Base-by-base conservation (phyloP, 1,140 invertebrate genomes). In the Metaphire vulgaris region DNA sequence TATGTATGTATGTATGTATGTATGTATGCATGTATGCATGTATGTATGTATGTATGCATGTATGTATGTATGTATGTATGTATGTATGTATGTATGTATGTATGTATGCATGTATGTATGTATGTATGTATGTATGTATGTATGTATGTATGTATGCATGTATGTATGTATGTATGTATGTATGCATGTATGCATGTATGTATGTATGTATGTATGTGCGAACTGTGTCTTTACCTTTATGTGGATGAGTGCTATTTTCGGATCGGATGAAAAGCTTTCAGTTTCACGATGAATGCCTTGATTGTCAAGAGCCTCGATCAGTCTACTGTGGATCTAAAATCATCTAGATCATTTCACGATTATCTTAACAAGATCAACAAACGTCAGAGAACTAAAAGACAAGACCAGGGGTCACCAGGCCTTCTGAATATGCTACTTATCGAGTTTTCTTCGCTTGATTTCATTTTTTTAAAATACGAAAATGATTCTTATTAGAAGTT, bases 251-350 rank as follows among this genome's bases (percentile, higher is more conserved):
- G 83, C 85, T 94, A 95, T 21, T 90, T 89, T 29, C 95, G 89
- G 91, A 87, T 98, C 96, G 41, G 92, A 94, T 0, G 94, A 93
- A 81, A 99, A 95, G 82, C 95, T 96, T 82, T 96, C 94, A 0
- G 95, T 93, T 0, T 92, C 91, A 0, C 98, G 92, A 79, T 92
- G 89, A 82, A 97, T 91, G n/a, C 86, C 82, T 77, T 91, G 89
- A 66, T 88, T 87, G 81, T 98, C 95, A 77, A 99, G 86, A 85
- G 96, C 91, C 15, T 93, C 92, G 30, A 97, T 91, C 78, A 99
- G 89, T 78, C 92, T 91, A 84, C 96, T 96, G 84, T 97, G 95
- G 29, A 95, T 94, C 92, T 90, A 82, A n/a, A n/a, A n/a, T n/a
- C n/a, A n/a, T n/a, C n/a, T n/a, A n/a, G n/a, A n/a, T n/a, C n/a